Evolutionary conservation across 2,888 invertebrate species (phyloP), one percentile per base, ranked within the genome.

Genomic region (Nomada goodeniana): DNA sequence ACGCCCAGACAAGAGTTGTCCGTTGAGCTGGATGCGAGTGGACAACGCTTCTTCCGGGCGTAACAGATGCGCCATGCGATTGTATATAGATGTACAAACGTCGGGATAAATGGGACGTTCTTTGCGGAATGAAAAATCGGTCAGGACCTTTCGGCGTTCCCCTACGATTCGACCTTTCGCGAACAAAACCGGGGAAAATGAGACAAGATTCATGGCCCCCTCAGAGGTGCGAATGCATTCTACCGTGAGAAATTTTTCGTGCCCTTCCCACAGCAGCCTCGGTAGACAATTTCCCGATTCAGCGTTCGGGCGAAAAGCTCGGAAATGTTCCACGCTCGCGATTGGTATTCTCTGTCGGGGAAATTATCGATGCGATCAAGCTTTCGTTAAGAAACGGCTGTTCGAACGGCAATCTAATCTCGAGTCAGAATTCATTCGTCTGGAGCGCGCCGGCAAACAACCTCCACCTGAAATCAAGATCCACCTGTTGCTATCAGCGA

Each of bases 381-480:
- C 72, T 55, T 82, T 78, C 76, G 50, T 70, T 80, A 52, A 42
- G 61, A 64, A 36, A 26, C 47, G 64, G 76, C 74, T 74, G 78
- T 88, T 84, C 81, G 73, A 72, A 82, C 68, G 63, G 29, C 82
- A 70, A 87, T 88, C 88, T 88, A 87, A 87, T 87, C 86, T 86
- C 26, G 52, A 50, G 20, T 70, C 53, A 20, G 76, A 86, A 81
- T 83, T 79, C 67, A 64, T 63, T 61, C 55, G 87, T 79, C 79
- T 80, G 72, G 57, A 61, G 61, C 53, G 55, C 47, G 61, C 64
- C 52, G 76, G 72, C 84, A 86, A 82, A 85, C 80, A 82, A 80
- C 82, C 57, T 47, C 18, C 64, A 2, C 36, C 23, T 59, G 70
- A 57, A 52, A 82, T 89, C 76, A 76, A 82, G 75, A 72, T 85